Percentiles rank a stretch among this genome's conserved stretches.
These are phyloP conservation scores for Sebastes variabilis DNA, from an alignment of 2,797 vertebrate species.

Conservation along the genomic window DNA sequence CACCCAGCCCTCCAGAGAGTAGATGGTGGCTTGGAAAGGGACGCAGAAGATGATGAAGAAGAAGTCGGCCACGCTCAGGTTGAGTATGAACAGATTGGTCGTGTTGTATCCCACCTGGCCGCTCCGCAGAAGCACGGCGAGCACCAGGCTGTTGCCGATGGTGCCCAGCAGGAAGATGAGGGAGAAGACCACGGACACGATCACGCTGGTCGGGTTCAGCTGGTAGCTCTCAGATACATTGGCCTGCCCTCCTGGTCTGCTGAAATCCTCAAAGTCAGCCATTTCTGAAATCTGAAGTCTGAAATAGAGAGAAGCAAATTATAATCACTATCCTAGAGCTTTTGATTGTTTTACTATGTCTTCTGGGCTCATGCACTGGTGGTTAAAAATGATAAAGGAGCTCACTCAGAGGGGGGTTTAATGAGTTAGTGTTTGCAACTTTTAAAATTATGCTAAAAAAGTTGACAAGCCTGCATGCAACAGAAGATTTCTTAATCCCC, in stretches of 20 bases:
- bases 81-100: conserved; percentile 92
- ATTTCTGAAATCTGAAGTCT: conserved; percentile 66
- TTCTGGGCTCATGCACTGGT: not conserved
- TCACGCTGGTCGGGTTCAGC: conserved; percentile 86
- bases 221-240: conserved; percentile 85
- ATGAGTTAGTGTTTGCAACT: conserved; percentile 2
- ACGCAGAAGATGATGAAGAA: conserved; percentile 94
- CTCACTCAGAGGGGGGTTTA: not conserved
- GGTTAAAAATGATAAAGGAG: not conserved
- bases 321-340: not conserved
- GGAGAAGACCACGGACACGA: conserved; percentile 90
- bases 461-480: not conserved
- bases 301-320: not conserved
- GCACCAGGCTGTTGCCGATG: conserved; percentile 89
- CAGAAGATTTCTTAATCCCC: conserved; percentile 14
- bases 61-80: conserved; percentile 91
- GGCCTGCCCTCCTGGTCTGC: conserved; percentile 69
- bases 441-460: not conserved
- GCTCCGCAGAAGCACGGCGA: conserved; percentile 87
- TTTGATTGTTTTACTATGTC: not conserved
- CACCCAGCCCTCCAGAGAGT: conserved; percentile 91
- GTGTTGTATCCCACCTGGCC: conserved; percentile 89
- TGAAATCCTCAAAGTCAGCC: conserved; percentile 87
- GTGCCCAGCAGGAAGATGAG: conserved; percentile 91
- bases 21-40: conserved; percentile 93